Evolutionary conservation across 2,888 invertebrate species (phyloP).

Genomic region (Amblyjoppa fuscipennis): DNA sequence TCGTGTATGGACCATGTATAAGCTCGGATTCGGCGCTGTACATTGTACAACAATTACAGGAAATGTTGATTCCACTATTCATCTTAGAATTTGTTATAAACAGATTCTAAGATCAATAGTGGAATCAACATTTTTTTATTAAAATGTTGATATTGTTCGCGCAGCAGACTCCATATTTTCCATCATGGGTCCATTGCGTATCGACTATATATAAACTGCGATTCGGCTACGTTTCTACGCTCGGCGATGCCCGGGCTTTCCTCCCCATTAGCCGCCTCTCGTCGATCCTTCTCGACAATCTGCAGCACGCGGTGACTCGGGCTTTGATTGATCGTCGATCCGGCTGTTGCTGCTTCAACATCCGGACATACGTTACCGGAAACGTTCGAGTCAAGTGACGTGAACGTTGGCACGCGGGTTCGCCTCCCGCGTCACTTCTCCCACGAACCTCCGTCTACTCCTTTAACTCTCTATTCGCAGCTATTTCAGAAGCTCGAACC

Average conservation of each 20-base stretch:
- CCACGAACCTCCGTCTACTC: constrained; percentile 8
- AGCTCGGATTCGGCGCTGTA: neutral
- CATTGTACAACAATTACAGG: too few relatives aligned
- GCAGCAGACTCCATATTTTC: constrained; percentile 4
- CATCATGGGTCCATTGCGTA: constrained; percentile 5
- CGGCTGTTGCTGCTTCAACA: constrained; percentile 47
- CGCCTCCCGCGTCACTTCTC: constrained; percentile 21
- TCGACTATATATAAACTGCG: neutral
- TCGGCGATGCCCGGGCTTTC: constrained; percentile 26
- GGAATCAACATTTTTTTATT: neutral
- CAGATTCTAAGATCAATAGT: neutral
- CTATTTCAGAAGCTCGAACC: constrained; percentile 35
- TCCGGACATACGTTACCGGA: constrained; percentile 62
- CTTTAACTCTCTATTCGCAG: constrained; percentile 25
- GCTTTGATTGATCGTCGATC: constrained; percentile 55
- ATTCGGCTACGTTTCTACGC: constrained; percentile 38
- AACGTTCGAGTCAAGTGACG: constrained; percentile 56
- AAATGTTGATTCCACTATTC: too few relatives aligned
- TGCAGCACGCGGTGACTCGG: constrained; percentile 27
- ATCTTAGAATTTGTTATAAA: neutral
- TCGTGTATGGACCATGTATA: neutral
- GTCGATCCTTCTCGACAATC: constrained; percentile 52
- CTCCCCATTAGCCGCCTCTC: constrained; percentile 44
- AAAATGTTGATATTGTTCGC: constrained; percentile 10
- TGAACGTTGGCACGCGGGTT: constrained; percentile 22